A percentile compares a stretch with the other conserved stretches of the same genome.
These are phyloP conservation scores for Scaptodrosophila latifasciaeformis DNA, from an alignment of 2,888 invertebrate species.

Conservation along the genomic window DNA sequence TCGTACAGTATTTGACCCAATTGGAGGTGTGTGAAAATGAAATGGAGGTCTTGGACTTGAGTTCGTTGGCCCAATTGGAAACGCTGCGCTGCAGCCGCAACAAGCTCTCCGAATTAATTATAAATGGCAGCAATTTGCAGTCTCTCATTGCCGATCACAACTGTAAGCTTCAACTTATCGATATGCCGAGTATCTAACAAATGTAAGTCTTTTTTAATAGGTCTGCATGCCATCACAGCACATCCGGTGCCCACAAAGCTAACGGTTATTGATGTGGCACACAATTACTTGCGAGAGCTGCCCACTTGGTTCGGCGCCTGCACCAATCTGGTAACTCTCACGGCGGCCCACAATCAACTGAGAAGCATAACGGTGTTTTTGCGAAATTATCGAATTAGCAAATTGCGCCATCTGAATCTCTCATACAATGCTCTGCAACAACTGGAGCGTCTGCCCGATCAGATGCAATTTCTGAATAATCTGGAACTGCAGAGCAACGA, in stretches of 20 bases:
- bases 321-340: constrained; percentile 82
- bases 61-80: constrained; percentile 85
- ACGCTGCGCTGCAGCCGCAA: constrained; percentile 87
- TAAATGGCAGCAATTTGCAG: constrained; percentile 86
- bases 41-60: constrained; percentile 87
- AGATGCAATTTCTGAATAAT: constrained; percentile 77
- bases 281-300: constrained; percentile 83
- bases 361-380: constrained; percentile 83
- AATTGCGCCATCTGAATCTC: constrained; percentile 83
- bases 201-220: constrained; percentile 77
- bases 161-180: constrained; percentile 61
- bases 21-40: constrained; percentile 89
- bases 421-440: constrained; percentile 86
- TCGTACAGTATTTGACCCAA: constrained; percentile 84
- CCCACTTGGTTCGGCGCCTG: constrained; percentile 88
- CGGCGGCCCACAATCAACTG: constrained; percentile 85
- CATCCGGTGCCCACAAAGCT: constrained; percentile 83
- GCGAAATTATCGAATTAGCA: constrained; percentile 84
- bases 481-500: constrained; percentile 87
- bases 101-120: constrained; percentile 82
- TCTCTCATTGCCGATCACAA: constrained; percentile 88
- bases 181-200: no score
- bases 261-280: constrained; percentile 86
- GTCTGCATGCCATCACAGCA: constrained; percentile 82
- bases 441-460: constrained; percentile 81